Conservation (phyloP, 2,113 vertebrate species). For the Epinephelus fuscoguttatus region DNA sequence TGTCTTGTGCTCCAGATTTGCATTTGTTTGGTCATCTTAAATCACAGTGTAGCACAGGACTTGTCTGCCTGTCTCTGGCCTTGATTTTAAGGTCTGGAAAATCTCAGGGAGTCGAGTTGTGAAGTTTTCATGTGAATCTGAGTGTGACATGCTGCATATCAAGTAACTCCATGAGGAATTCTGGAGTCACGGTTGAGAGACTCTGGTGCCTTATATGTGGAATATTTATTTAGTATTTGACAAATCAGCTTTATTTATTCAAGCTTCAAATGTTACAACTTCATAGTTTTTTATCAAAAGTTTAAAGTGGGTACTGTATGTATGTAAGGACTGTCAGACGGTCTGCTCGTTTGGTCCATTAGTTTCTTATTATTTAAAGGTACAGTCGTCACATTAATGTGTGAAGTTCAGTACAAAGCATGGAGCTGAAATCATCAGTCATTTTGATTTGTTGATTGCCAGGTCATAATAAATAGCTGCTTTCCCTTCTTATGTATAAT, state of each 20-base stretch:
- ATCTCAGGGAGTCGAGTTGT: background rate
- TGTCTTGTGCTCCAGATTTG: conserved; percentile 2
- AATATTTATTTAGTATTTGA: background rate
- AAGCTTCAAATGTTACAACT: background rate
- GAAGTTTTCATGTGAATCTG: conserved; percentile 15
- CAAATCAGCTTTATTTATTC: conserved; percentile 5
- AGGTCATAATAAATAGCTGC: background rate
- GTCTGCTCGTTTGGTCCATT: too few relatives aligned
- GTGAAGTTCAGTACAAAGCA: background rate
- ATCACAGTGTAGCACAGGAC: background rate
- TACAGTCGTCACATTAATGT: background rate
- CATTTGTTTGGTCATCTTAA: conserved; percentile 27
- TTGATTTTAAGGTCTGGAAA: conserved; percentile 7
- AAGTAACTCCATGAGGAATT: background rate
- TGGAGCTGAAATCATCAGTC: background rate
- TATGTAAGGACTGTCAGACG: background rate
- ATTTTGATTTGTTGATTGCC: background rate
- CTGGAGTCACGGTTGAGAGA: background rate
- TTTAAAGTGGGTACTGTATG: background rate
- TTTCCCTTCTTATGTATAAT: background rate
- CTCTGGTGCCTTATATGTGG: background rate
- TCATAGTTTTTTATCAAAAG: background rate
- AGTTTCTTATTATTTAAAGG: background rate
- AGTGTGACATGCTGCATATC: conserved; percentile 29
- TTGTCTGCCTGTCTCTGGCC: background rate